Conservation (phyloP, 2,888 invertebrate species). For the Chrysotoxum bicinctum region DNA sequence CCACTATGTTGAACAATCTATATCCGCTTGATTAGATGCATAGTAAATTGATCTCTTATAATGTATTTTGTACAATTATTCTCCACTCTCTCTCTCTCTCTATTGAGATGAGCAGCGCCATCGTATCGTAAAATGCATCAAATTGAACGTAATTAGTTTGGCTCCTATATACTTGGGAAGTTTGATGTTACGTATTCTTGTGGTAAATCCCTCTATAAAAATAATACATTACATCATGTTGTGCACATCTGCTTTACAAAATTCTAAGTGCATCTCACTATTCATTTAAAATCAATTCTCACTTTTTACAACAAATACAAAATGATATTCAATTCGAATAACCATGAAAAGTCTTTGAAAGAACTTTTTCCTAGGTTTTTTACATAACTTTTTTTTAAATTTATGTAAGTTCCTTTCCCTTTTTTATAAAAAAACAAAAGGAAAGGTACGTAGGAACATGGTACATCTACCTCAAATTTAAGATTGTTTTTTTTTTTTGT, state of each 20-base stretch:
- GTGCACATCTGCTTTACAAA: neutral
- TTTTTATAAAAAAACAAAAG: too few relatives aligned
- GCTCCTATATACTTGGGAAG: neutral
- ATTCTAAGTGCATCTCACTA: neutral
- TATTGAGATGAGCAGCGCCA: neutral
- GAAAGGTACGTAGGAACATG: too few relatives aligned
- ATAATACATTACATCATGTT: neutral
- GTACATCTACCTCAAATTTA: too few relatives aligned
- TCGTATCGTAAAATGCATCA: neutral
- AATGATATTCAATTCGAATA: too few relatives aligned
- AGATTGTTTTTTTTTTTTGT: neutral
- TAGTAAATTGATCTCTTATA: slow-evolving; percentile 14
- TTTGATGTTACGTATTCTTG: neutral
- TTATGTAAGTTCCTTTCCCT: too few relatives aligned
- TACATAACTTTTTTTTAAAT: too few relatives aligned
- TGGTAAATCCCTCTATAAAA: neutral
- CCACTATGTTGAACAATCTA: neutral
- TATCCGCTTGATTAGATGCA: slow-evolving; percentile 1
- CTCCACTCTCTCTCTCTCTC: neutral
- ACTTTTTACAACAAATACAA: too few relatives aligned
- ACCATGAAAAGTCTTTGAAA: too few relatives aligned
- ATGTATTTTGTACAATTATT: slow-evolving; percentile 16
- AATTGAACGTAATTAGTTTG: slow-evolving; percentile 7
- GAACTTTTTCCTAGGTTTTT: too few relatives aligned
- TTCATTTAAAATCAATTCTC: neutral